These are phyloP conservation scores for Villa cingulata DNA, from an alignment of 2,888 invertebrate species.

Conservation along the genomic window DNA sequence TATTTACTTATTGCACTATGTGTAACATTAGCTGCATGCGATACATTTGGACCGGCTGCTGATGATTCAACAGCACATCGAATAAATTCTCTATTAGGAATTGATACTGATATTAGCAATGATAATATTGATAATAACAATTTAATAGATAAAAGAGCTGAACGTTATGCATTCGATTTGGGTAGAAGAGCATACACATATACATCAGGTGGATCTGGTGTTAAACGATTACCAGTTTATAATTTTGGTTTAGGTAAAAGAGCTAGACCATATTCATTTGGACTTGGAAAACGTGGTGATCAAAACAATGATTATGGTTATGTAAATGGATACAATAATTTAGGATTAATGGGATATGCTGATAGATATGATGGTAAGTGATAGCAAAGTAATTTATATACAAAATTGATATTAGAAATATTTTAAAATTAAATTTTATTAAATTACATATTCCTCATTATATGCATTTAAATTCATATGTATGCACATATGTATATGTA, in stretches of 20 bases:
- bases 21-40: conserved; percentile 22
- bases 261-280: conserved; percentile 33
- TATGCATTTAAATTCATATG: too few relatives aligned
- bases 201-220: conserved; percentile 30
- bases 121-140: conserved; percentile 11
- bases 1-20: conserved; percentile 23
- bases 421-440: too few relatives aligned
- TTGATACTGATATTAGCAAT: conserved; percentile 10
- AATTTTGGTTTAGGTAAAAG: conserved; percentile 35
- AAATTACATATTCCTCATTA: too few relatives aligned
- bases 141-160: conserved; percentile 41
- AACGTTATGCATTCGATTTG: conserved; percentile 56
- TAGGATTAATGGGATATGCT: neutral
- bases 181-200: conserved; percentile 45
- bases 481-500: too few relatives aligned
- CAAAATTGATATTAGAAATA: too few relatives aligned
- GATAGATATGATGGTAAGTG: conserved; percentile 8
- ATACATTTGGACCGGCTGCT: conserved; percentile 15
- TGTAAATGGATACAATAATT: conserved; percentile 9
- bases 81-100: conserved; percentile 17
- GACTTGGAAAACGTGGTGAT: conserved; percentile 28
- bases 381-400: too few relatives aligned
- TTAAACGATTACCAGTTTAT: conserved; percentile 34
- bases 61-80: conserved; percentile 11
- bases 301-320: conserved; percentile 21